These are phyloP conservation scores for Myotis daubentonii DNA, from an alignment of 2,797 vertebrate species.

Conservation along the genomic window DNA sequence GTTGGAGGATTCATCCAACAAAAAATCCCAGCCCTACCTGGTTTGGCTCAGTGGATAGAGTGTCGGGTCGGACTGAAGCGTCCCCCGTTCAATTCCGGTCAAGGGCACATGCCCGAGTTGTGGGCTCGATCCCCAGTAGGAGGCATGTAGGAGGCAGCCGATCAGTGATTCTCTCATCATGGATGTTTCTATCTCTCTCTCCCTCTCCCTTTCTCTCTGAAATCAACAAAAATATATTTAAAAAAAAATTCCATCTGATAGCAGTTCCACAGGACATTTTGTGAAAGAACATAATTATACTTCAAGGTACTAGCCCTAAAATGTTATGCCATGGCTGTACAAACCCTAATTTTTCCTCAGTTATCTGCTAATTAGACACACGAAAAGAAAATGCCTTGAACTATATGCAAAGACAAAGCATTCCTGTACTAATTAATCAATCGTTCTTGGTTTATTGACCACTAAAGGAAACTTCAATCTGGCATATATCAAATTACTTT, in stretches of 20 bases:
- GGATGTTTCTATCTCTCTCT: no score
- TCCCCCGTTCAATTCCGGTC: no score
- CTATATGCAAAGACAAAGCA: background rate
- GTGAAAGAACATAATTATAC: background rate
- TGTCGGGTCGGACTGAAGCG: no score
- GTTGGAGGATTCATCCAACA: background rate
- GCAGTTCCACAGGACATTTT: background rate
- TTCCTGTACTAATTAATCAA: background rate
- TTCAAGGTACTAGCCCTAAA: background rate
- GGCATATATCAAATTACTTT: background rate
- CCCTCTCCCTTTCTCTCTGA: no score
- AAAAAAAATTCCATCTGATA: background rate
- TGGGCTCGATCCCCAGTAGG: no score
- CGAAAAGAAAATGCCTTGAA: background rate
- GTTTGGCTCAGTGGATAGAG: no score
- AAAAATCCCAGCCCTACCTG: no score
- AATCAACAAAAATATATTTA: no score
- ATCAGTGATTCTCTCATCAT: no score
- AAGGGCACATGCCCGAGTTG: no score
- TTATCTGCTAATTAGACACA: background rate
- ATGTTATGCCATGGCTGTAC: background rate
- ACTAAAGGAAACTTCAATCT: background rate
- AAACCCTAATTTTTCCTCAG: background rate
- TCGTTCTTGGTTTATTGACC: background rate
- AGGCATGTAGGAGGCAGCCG: no score